Percentiles rank a stretch among this genome's conserved stretches.
Evolutionary conservation across 2,797 vertebrate genomes (phyloP).

Genomic region (Leptoclinus maculatus): DNA sequence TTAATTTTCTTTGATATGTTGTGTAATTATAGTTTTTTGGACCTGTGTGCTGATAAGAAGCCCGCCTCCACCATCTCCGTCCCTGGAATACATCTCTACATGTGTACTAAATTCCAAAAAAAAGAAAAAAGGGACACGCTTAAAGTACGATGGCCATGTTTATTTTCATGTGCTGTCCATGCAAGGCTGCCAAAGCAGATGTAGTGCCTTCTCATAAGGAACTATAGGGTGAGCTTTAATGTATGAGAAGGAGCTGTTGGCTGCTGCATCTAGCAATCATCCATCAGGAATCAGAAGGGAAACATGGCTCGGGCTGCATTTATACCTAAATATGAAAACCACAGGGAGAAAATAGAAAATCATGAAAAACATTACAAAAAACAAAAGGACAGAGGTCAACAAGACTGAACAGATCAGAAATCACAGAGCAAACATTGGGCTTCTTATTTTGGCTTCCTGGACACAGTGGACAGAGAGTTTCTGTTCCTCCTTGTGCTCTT

Average conservation of each 20-base stretch:
- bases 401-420: neutral
- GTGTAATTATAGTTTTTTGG: neutral
- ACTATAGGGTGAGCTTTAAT: conserved; percentile 51
- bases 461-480: conserved; percentile 63
- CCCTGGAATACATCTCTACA: conserved; percentile 3
- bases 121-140: conserved; percentile 36
- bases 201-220: conserved; percentile 34
- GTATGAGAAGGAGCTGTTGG: conserved; percentile 52
- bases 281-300: conserved; percentile 39
- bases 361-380: neutral
- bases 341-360: conserved; percentile 19
- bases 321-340: conserved; percentile 29
- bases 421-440: neutral
- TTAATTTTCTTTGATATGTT: neutral
- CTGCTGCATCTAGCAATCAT: conserved; percentile 61
- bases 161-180: neutral
- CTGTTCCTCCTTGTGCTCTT: conserved; percentile 49
- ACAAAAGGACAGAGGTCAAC: neutral
- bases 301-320: neutral
- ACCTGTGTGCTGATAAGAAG: neutral
- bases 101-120: conserved; percentile 15
- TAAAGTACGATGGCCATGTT: conserved; percentile 23
- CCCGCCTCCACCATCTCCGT: neutral
- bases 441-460: conserved; percentile 62
- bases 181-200: conserved; percentile 18